Base-by-base conservation (phyloP, 2,113 vertebrate species). In the Hippocampus abdominalis region DNA sequence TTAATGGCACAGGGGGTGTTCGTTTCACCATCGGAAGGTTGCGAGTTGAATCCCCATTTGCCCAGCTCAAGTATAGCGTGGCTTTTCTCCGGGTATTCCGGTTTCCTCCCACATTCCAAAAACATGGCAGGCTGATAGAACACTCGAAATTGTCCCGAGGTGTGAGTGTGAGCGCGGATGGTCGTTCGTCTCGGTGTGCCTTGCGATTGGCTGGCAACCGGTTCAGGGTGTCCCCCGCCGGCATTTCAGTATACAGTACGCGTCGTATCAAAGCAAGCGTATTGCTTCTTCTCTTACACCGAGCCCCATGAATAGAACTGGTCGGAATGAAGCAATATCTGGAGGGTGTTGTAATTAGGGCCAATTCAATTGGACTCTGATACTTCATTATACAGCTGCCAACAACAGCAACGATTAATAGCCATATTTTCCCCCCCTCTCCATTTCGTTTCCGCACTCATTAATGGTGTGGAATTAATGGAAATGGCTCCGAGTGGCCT, bases 301-400 rank as follows among this genome's bases (percentile, higher is more conserved):
- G 48, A 51, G 76, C 74, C 71, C 59, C 73, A 80, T 81, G 86
- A 76, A 86, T 85, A 86, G 68, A 75, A 83, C 70, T 79, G 79
- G 66, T 86, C 88, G 76, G 87, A 80, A 91, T 89, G 86, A 86
- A 90, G 85, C 79, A 87, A 88, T 91, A 91, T 91, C 91, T 91
- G 80, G 74, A 89, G 89, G 89, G 81, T 85, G 78, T 72, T 87
- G 88, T 90, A 91, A 91, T 92, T 92, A 91, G 89, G 76, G 75
- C 83, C 88, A 86, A 89, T 91, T 92, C 89, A 90, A 89, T 89
- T 89, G 87, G 89, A 88, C 74, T 87, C 80, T 87, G 85, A 90
- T 90, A 90, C 88, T 92, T 89, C 88, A 91, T 90, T 91, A 90
- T 90, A 87, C 78, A 90, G 86, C 90, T 90, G 91, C 88, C 90